These are phyloP conservation scores for Sarcophaga peregrina DNA, from an alignment of 1,140 invertebrate genomes.

Conservation along the genomic window DNA sequence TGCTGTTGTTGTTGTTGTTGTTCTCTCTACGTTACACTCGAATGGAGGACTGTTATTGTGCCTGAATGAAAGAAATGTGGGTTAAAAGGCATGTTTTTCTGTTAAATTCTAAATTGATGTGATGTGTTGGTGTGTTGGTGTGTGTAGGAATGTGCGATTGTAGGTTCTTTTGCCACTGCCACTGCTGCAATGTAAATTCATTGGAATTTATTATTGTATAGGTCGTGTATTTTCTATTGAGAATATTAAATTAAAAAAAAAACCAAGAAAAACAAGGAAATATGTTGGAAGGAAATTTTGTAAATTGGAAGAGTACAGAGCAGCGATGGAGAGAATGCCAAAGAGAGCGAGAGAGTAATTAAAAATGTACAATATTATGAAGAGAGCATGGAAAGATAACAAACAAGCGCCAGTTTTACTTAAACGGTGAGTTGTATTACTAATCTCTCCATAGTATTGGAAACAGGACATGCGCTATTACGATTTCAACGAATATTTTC, in stretches of 20 bases:
- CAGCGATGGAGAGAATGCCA: background rate
- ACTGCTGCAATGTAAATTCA: conserved; percentile 23
- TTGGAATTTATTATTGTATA: conserved; percentile 40
- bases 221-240: conserved; percentile 29
- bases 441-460: too few relatives aligned
- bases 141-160: background rate
- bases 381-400: background rate
- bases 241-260: background rate
- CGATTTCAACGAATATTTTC: too few relatives aligned
- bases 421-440: background rate
- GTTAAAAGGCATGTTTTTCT: conserved; percentile 32
- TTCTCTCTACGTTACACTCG: background rate
- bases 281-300: background rate
- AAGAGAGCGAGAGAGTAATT: background rate
- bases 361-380: background rate
- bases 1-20: background rate
- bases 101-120: conserved; percentile 30
- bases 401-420: background rate
- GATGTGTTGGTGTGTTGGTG: background rate
- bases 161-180: background rate
- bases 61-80: conserved; percentile 14
- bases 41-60: conserved; percentile 1
- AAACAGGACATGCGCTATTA: too few relatives aligned
- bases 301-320: background rate
- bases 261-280: background rate